phyloP scores from a whole-genome alignment of 2,797 vertebrate genomes.

The Cyclopterus lumpus region DNA sequence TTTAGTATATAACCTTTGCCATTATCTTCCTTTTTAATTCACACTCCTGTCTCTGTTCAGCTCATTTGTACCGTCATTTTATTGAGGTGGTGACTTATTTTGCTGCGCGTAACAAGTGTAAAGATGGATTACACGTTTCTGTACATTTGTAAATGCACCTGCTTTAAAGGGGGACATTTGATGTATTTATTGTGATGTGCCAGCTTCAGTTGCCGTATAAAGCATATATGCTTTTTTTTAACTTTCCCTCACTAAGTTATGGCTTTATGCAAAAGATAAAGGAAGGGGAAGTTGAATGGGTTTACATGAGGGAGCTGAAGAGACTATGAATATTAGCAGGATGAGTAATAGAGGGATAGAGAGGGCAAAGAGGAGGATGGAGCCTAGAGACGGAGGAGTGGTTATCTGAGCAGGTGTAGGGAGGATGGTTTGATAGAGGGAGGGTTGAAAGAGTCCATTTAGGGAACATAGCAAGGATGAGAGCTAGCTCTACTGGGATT shows the following conservation, averaged over 20 bases:
- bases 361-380: constrained; percentile 67
- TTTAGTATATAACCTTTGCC: neutral
- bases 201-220: constrained; percentile 45
- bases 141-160: constrained; percentile 14
- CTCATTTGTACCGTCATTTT: neutral
- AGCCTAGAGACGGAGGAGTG: constrained; percentile 72
- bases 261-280: constrained; percentile 77
- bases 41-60: neutral
- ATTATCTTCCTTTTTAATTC: neutral
- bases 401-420: constrained; percentile 75
- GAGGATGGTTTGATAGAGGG: constrained; percentile 53
- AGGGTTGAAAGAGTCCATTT: constrained; percentile 45
- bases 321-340: constrained; percentile 62
- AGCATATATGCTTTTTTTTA: constrained; percentile 37
- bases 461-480: constrained; percentile 60
- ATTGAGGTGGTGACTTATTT: neutral
- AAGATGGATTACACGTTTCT: neutral
- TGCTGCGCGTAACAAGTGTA: neutral
- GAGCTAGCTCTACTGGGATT: constrained; percentile 48
- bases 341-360: constrained; percentile 72
- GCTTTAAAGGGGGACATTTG: constrained; percentile 52
- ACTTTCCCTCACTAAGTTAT: constrained; percentile 56
- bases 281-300: constrained; percentile 74
- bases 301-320: constrained; percentile 64
- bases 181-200: constrained; percentile 46